These are phyloP conservation scores for Coreoperca whiteheadi DNA, from an alignment of 2,113 vertebrate genomes.

Conservation along the genomic window DNA sequence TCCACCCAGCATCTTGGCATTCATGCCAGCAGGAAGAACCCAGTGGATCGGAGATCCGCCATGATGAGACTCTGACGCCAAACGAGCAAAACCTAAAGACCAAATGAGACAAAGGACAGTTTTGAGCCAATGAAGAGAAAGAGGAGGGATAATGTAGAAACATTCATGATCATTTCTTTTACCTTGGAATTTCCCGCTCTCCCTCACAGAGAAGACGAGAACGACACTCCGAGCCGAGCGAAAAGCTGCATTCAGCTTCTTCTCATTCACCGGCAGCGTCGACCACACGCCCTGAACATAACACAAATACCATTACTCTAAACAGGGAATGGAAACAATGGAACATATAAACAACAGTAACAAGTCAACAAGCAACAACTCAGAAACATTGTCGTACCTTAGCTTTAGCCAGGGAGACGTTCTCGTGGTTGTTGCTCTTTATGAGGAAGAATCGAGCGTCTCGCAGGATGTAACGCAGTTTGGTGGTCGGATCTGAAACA, in stretches of 20 bases:
- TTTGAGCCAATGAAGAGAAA: background rate
- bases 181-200: constrained; percentile 99
- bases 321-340: too few relatives aligned
- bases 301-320: background rate
- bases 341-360: background rate
- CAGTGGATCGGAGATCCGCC: constrained; percentile 98
- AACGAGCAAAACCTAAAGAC: constrained; percentile 91
- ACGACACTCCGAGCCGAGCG: constrained; percentile 93
- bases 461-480: constrained; percentile 94
- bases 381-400: constrained; percentile 84
- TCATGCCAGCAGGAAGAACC: constrained; percentile 99
- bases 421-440: constrained; percentile 99
- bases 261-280: constrained; percentile 97
- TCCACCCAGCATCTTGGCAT: constrained; percentile 97
- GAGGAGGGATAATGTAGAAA: background rate
- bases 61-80: constrained; percentile 96
- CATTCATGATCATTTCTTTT: too few relatives aligned
- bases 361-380: background rate
- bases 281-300: constrained; percentile 96
- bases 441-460: constrained; percentile 98
- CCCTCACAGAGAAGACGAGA: constrained; percentile 96
- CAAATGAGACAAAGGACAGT: background rate
- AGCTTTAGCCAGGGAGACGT: constrained; percentile 97
- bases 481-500: constrained; percentile 92
- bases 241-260: constrained; percentile 96